These are phyloP conservation scores for Eulemur albifrons DNA, from an alignment of 2,797 vertebrate species.

Conservation along the genomic window DNA sequence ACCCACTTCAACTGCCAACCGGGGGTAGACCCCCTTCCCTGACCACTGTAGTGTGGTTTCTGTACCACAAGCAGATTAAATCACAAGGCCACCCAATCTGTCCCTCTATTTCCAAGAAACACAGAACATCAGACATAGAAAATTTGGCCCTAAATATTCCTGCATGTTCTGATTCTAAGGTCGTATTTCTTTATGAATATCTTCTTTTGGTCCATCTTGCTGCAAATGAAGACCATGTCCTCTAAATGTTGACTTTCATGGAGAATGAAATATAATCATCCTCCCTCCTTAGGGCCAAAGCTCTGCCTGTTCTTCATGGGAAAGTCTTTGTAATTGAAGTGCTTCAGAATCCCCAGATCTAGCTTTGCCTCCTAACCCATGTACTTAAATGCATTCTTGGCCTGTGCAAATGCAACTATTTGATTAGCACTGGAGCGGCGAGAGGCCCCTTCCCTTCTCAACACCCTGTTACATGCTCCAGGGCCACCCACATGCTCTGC, in stretches of 20 bases:
- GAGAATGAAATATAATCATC: neutral
- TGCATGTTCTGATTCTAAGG: neutral
- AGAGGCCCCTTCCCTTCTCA: slow-evolving; percentile 69
- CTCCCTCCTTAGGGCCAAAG: neutral
- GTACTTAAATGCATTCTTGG: slow-evolving; percentile 39
- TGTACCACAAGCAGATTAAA: neutral
- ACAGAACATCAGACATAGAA: neutral
- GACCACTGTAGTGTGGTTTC: neutral
- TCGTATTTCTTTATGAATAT: neutral
- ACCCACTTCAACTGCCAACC: neutral
- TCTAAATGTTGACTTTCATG: neutral
- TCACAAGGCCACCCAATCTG: neutral
- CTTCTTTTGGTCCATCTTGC: neutral
- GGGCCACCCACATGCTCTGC: slow-evolving; percentile 81
- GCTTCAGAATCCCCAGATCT: neutral
- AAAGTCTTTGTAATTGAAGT: neutral
- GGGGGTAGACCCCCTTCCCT: accelerated
- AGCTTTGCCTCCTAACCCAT: slow-evolving; percentile 45
- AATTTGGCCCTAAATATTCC: neutral
- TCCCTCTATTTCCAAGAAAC: neutral
- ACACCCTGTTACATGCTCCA: slow-evolving; percentile 72
- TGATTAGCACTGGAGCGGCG: slow-evolving; percentile 65
- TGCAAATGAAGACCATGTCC: neutral
- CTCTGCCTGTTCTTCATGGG: neutral
- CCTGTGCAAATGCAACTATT: slow-evolving; percentile 68